Percentiles rank a stretch among this genome's conserved stretches.
phyloP scores from a whole-genome alignment of 1,140 invertebrate species.

The Pseudomyrmex dendroicus region DNA sequence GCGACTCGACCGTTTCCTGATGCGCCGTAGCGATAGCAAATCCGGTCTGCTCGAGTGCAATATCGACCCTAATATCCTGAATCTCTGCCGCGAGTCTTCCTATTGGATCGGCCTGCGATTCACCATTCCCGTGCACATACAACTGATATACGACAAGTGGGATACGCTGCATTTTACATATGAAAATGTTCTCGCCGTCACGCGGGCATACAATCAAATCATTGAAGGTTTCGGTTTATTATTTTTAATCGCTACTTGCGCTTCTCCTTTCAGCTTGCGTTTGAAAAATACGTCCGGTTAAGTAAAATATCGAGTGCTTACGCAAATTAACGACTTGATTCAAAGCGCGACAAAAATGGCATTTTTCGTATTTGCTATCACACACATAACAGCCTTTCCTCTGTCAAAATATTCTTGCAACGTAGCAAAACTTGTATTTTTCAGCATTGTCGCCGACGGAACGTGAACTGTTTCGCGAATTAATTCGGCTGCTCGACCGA shows the following conservation, averaged over 20 bases:
- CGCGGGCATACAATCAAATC: slow-evolving; percentile 93
- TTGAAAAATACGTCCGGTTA: not conserved
- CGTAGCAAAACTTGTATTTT: slow-evolving; percentile 63
- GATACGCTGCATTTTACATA: slow-evolving; percentile 88
- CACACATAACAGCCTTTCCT: not conserved
- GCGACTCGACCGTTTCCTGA: slow-evolving; percentile 89
- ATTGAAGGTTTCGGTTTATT: slow-evolving; percentile 80
- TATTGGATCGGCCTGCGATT: slow-evolving; percentile 89
- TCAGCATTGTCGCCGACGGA: slow-evolving; percentile 86
- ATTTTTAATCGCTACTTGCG: not conserved
- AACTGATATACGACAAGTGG: slow-evolving; percentile 87
- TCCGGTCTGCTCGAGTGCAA: slow-evolving; percentile 91
- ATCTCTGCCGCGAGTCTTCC: slow-evolving; percentile 88
- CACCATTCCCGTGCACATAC: slow-evolving; percentile 88
- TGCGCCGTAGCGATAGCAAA: slow-evolving; percentile 88
- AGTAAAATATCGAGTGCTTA: slow-evolving; percentile 16
- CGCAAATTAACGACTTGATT: slow-evolving; percentile 49
- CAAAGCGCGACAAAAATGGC: slow-evolving; percentile 18
- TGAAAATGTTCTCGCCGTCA: slow-evolving; percentile 90
- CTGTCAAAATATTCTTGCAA: slow-evolving; percentile 35
- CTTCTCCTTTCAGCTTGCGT: not conserved
- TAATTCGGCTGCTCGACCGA: slow-evolving; percentile 88
- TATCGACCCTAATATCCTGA: slow-evolving; percentile 88
- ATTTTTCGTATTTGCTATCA: slow-evolving; percentile 18
- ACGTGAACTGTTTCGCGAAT: slow-evolving; percentile 86